Percentiles rank a stretch among this genome's conserved stretches.
These are phyloP conservation scores for Blastobasis lacticolella DNA, from an alignment of 2,888 invertebrate genomes.

Conservation along the genomic window DNA sequence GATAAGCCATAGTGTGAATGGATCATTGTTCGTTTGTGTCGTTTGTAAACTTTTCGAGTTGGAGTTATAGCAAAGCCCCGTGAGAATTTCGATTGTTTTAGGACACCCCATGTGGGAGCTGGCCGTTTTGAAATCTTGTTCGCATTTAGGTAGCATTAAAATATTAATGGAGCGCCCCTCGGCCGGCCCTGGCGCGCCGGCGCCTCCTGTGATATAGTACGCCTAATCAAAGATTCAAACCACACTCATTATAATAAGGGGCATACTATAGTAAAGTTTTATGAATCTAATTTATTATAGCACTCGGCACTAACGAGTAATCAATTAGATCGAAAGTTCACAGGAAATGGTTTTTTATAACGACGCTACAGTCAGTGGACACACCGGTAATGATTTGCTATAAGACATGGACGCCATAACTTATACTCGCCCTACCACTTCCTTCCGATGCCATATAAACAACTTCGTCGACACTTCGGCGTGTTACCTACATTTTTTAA, in stretches of 20 bases:
- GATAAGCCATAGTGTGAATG: constrained; percentile 51
- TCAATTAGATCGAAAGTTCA: constrained; percentile 45
- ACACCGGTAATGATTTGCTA: constrained; percentile 53
- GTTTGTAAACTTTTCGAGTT: constrained; percentile 33
- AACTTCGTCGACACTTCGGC: too few relatives aligned
- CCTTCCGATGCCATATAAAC: constrained; percentile 66
- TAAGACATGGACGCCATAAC: constrained; percentile 46
- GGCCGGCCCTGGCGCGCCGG: too few relatives aligned
- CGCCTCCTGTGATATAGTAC: neutral
- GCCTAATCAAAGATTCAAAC: constrained; percentile 31
- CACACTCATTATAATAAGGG: constrained; percentile 38
- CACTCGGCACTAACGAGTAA: constrained; percentile 37
- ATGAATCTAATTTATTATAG: constrained; percentile 42
- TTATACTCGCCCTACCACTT: constrained; percentile 56
- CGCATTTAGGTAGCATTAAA: too few relatives aligned
- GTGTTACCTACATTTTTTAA: too few relatives aligned
- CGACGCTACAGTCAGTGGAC: constrained; percentile 10
- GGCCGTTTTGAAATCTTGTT: too few relatives aligned
- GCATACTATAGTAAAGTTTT: constrained; percentile 32
- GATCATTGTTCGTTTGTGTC: constrained; percentile 47
- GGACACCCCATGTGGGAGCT: too few relatives aligned
- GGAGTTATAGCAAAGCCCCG: constrained; percentile 25
- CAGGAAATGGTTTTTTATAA: constrained; percentile 47
- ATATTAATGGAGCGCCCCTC: too few relatives aligned
- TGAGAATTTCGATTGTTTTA: constrained; percentile 11